phyloP scores from a whole-genome alignment of 2,113 vertebrate genomes.

The Lichenostomus cassidix region DNA sequence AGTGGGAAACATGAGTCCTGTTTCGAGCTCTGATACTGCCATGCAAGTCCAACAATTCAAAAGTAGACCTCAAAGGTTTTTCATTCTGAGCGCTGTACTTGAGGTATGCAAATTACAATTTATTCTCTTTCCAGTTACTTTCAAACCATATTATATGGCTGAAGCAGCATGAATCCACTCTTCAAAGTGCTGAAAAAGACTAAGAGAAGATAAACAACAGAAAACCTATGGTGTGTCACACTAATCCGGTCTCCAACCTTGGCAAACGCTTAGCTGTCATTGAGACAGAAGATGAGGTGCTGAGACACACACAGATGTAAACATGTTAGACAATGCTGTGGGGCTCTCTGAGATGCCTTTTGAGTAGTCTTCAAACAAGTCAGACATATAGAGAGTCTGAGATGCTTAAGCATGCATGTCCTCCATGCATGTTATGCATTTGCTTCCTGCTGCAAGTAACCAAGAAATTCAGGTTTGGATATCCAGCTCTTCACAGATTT shows the following conservation, averaged over 20 bases:
- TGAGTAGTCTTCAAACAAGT: neutral
- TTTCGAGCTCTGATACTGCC: neutral
- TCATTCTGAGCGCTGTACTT: neutral
- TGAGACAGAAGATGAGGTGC: neutral
- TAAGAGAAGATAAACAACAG: neutral
- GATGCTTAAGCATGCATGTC: neutral
- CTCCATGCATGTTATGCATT: neutral
- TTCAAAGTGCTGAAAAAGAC: neutral
- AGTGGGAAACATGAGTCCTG: neutral
- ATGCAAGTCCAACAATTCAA: neutral
- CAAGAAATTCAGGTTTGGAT: neutral
- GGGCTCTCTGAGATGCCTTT: neutral
- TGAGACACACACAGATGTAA: neutral
- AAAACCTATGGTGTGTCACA: neutral
- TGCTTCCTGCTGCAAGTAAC: neutral
- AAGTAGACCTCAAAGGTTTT: neutral
- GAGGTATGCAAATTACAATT: neutral
- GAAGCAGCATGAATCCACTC: neutral
- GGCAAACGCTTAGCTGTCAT: neutral
- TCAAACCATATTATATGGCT: neutral
- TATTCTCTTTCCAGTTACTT: neutral
- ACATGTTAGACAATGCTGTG: neutral
- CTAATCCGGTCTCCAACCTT: accelerated
- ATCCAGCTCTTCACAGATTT: neutral
- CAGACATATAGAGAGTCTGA: neutral